These are phyloP conservation scores for Lasioglossum malachurum DNA, from an alignment of 2,888 invertebrate genomes.

Conservation along the genomic window DNA sequence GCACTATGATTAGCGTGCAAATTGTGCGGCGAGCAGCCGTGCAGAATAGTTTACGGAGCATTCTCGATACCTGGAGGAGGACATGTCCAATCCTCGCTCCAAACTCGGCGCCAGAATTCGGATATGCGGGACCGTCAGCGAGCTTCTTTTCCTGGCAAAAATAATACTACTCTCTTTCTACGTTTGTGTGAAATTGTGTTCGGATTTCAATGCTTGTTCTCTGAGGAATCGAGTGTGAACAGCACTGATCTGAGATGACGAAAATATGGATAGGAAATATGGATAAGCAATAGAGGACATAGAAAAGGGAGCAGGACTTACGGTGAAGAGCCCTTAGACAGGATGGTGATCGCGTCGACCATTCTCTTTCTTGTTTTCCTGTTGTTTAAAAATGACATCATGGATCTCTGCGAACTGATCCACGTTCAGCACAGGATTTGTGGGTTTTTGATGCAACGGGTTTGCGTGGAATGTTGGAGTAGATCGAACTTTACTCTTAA, in stretches of 20 bases:
- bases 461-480: not conserved
- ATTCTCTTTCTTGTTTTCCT: not conserved
- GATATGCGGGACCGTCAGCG: constrained; percentile 92
- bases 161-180: constrained; percentile 78
- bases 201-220: not conserved
- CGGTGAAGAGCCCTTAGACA: not conserved
- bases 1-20: constrained; percentile 65
- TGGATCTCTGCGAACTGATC: constrained; percentile 26
- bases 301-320: constrained; percentile 5
- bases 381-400: constrained; percentile 34
- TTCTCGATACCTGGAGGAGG: constrained; percentile 83
- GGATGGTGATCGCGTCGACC: not conserved
- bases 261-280: not conserved
- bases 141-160: constrained; percentile 87
- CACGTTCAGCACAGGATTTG: constrained; percentile 21
- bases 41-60: constrained; percentile 44
- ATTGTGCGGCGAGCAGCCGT: constrained; percentile 39
- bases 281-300: not conserved
- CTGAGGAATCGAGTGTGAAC: not conserved
- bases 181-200: constrained; percentile 56
- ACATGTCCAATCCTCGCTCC: constrained; percentile 91
- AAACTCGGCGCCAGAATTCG: constrained; percentile 93
- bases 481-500: not conserved
- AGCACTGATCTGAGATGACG: not conserved
- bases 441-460: constrained; percentile 16